These are phyloP conservation scores for Agapornis roseicollis DNA, from an alignment of 2,113 vertebrate genomes.

Conservation along the genomic window DNA sequence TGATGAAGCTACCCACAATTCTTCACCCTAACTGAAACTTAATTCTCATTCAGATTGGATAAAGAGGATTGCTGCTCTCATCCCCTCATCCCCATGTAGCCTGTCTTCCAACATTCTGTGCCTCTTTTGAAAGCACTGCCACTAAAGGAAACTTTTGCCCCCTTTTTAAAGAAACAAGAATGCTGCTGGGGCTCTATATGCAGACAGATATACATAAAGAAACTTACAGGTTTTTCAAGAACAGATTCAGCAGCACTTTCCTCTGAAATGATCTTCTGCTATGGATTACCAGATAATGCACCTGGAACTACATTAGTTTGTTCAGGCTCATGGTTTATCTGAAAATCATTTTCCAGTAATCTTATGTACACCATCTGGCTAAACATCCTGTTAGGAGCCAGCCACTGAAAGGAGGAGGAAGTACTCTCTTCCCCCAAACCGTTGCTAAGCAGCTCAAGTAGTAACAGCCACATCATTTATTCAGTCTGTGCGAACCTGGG, in stretches of 20 bases:
- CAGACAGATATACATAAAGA: not conserved
- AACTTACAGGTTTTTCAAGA: not conserved
- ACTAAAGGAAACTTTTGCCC: not conserved
- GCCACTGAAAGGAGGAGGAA: not conserved
- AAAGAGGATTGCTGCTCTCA: not conserved
- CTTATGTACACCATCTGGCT: slow-evolving; percentile 51
- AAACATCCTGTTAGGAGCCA: slow-evolving; percentile 24
- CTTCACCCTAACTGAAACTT: not conserved
- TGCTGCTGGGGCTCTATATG: not conserved
- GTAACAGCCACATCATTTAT: not conserved
- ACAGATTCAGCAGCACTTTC: not conserved
- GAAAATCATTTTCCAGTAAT: slow-evolving; percentile 31
- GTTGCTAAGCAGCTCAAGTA: slow-evolving; percentile 22
- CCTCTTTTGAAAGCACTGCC: not conserved
- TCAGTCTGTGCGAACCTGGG: not conserved
- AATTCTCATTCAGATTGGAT: not conserved
- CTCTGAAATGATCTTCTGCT: not conserved
- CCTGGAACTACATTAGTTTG: slow-evolving; percentile 29
- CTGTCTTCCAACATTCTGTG: not conserved
- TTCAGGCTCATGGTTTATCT: slow-evolving; percentile 3
- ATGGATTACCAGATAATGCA: slow-evolving; percentile 2
- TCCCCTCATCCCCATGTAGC: not conserved
- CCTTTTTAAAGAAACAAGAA: not conserved
- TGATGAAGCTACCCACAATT: not conserved
- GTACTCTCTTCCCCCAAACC: not conserved